Percentiles rank a stretch among this genome's conserved stretches.
These are phyloP conservation scores for Sus cebifrons DNA, from an alignment of 2,797 vertebrate species.

Conservation along the genomic window DNA sequence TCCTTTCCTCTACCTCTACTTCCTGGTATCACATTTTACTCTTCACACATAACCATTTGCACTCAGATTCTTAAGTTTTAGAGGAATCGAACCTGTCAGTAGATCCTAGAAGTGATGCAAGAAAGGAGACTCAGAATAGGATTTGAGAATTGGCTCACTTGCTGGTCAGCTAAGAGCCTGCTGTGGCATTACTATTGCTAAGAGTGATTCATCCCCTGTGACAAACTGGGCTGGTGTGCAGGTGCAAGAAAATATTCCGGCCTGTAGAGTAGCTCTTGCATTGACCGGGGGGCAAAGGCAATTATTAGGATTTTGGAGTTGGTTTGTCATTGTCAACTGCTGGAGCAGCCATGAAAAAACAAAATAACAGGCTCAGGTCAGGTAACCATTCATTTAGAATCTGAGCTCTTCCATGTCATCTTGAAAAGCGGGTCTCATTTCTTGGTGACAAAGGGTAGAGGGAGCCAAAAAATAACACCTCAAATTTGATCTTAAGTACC, in stretches of 20 bases:
- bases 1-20: neutral
- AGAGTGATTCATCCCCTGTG: neutral
- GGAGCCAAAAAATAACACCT: constrained; percentile 3
- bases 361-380: neutral
- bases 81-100: neutral
- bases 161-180: neutral
- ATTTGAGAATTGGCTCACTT: neutral
- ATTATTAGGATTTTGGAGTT: neutral
- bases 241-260: neutral
- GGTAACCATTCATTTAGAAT: constrained; percentile 1
- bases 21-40: neutral
- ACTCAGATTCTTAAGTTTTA: neutral
- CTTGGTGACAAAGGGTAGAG: neutral
- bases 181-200: neutral
- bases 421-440: constrained; percentile 34
- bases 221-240: neutral
- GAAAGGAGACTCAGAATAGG: neutral
- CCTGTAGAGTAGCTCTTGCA: neutral
- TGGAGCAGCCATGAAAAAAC: constrained; percentile 11
- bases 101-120: neutral
- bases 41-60: neutral
- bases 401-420: neutral
- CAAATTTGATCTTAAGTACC: neutral
- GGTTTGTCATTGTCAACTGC: neutral
- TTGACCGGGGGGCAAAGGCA: neutral